Evolutionary conservation across 37 sponge, comb jelly and placozoan species (phyloP).

Genomic region (Spongilla lacustris): DNA sequence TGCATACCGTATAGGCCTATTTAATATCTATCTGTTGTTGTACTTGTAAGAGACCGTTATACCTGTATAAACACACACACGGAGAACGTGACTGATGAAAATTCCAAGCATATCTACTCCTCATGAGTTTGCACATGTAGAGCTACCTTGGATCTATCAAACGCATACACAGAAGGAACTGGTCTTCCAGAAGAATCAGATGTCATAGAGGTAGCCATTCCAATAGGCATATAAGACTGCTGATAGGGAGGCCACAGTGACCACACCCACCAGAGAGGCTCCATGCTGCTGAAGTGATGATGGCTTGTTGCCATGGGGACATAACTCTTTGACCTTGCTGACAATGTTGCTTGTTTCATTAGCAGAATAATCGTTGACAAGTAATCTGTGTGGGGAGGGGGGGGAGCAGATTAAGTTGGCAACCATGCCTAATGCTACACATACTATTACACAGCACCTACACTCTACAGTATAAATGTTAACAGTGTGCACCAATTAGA

Average conservation of each 20-base stretch:
- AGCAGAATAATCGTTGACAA: constrained; percentile 16
- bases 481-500: neutral
- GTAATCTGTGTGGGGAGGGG: constrained; percentile 12
- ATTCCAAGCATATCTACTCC: too few relatives aligned
- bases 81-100: too few relatives aligned
- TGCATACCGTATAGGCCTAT: too few relatives aligned
- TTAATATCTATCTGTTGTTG: too few relatives aligned
- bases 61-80: too few relatives aligned
- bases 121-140: too few relatives aligned
- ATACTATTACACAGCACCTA: neutral
- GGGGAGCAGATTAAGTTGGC: too few relatives aligned
- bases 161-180: too few relatives aligned
- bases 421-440: too few relatives aligned
- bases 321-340: constrained; percentile 17
- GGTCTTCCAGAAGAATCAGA: too few relatives aligned
- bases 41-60: too few relatives aligned
- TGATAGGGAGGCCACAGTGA: neutral
- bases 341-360: constrained; percentile 30
- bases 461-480: neutral
- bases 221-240: neutral
- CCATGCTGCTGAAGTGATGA: neutral
- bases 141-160: too few relatives aligned
- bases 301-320: neutral
- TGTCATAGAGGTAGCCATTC: neutral
- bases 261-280: constrained; percentile 6